phyloP scores from a whole-genome alignment of 2,113 vertebrate genomes.

The Gila orcuttii region DNA sequence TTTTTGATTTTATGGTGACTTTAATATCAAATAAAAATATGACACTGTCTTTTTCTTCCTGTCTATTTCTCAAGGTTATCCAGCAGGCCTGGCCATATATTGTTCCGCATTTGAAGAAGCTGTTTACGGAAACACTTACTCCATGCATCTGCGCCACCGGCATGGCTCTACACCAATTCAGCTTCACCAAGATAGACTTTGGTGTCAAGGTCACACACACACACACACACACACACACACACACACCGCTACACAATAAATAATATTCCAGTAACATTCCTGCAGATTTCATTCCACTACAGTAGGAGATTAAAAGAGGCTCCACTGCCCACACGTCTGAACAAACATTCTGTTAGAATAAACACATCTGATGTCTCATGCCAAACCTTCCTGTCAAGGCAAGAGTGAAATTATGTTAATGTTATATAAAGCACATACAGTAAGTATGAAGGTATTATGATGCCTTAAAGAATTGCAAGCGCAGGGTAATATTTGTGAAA shows the following conservation, averaged over 20 bases:
- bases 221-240: neutral
- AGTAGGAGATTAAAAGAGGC: neutral
- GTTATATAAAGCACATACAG: neutral
- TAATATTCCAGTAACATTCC: neutral
- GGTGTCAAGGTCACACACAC: constrained; percentile 76
- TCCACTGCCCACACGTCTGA: neutral
- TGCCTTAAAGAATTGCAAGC: no score
- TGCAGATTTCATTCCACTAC: neutral
- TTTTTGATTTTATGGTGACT: no score
- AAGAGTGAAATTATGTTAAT: neutral
- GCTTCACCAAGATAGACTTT: constrained; percentile 85
- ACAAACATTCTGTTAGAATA: neutral
- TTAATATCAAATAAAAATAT: neutral
- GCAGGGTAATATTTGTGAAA: no score
- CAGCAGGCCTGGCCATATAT: constrained; percentile 92
- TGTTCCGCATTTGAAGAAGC: constrained; percentile 87
- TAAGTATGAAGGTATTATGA: no score
- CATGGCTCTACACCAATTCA: constrained; percentile 76
- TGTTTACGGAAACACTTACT: constrained; percentile 81
- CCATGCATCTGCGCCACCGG: constrained; percentile 84
- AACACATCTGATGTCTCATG: neutral
- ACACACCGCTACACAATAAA: neutral
- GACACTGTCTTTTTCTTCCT: neutral
- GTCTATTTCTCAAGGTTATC: constrained; percentile 75
- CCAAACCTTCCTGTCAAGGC: neutral